Base-by-base conservation (phyloP, 2,113 vertebrate genomes). In the Callorhinus ursinus region DNA sequence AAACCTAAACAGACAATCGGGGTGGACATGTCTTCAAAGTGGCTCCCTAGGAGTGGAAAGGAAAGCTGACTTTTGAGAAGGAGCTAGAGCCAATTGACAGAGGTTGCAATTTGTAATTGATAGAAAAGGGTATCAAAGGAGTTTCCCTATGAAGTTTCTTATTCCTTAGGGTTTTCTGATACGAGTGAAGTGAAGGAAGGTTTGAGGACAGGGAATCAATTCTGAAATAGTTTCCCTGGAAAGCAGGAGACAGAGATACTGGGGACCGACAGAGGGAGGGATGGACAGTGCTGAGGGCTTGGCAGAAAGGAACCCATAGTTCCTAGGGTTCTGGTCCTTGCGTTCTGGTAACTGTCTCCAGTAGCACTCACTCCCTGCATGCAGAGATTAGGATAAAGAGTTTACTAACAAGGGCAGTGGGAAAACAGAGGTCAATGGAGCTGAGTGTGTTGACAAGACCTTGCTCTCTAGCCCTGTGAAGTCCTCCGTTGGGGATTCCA, bases 211-310 rank as follows among this genome's bases (percentile, higher is more conserved):
- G 8, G 14, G 26, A 87, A 55, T 80, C 31, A 77, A 96, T 76
- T 93, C 49, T 88, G 49, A 87, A 94, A 93, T 22, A 46, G 31
- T 83, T 79, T 93, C 71, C 90, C 36, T 74, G 88, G 24, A 59
- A 92, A 88, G 12, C 61, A 79, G 49, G 55, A 94, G n/a, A 21
- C 49, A 90, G 84, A 57, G 57, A 67, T 33, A 24, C 39, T 57
- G 28, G 39, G 81, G 16, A 51, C 7, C 36, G 65, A 46, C 46
- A 76, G 69, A 93, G 36, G 49, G 39, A 67, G 18, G 49, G n/a
- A 55, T 59, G 28, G 57, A 33, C 7, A 71, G 42, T 63, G 28
- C 49, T 22, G 31, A 55, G 31, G 53, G 19, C 18, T 59, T 61
- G 61, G 53, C 49, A 69, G 85, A 88, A 92, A 84, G 39, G 39